Conservation (phyloP, 2,888 invertebrate species). For the Resseliella maxima region DNA sequence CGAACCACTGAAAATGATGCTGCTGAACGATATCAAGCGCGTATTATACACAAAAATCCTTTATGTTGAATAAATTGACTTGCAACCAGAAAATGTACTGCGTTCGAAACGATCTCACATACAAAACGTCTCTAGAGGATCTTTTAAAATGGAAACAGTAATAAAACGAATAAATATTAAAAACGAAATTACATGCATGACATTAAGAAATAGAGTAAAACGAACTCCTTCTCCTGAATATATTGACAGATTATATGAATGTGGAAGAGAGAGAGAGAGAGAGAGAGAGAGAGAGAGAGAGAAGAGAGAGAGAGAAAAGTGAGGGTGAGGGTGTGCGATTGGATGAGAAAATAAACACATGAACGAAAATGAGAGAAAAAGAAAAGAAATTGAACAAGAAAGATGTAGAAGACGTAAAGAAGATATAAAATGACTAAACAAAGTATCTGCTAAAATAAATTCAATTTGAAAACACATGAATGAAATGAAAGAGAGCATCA, state of each 20-base stretch:
- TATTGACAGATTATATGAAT: no score
- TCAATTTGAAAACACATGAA: not conserved
- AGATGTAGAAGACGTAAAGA: not conserved
- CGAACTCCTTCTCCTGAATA: no score
- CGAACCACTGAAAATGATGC: not conserved
- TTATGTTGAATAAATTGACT: constrained; percentile 20
- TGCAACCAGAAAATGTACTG: constrained; percentile 6
- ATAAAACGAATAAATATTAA: constrained; percentile 48
- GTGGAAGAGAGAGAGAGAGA: no score
- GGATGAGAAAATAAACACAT: no score
- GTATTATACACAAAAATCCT: not conserved
- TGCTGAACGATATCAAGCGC: not conserved
- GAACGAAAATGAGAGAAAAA: not conserved
- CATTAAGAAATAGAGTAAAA: constrained; percentile 14
- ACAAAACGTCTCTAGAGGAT: not conserved
- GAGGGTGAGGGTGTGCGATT: not conserved
- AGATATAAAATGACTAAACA: not conserved
- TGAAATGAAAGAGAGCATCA: not conserved
- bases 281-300: not conserved
- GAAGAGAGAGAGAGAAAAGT: not conserved
- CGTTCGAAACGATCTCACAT: not conserved
- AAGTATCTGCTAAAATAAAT: not conserved
- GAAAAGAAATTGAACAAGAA: not conserved
- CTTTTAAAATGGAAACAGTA: constrained; percentile 5
- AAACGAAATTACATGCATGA: constrained; percentile 41